Base-by-base conservation (phyloP, 2,888 invertebrate species). In the Adelognathus sp. region DNA sequence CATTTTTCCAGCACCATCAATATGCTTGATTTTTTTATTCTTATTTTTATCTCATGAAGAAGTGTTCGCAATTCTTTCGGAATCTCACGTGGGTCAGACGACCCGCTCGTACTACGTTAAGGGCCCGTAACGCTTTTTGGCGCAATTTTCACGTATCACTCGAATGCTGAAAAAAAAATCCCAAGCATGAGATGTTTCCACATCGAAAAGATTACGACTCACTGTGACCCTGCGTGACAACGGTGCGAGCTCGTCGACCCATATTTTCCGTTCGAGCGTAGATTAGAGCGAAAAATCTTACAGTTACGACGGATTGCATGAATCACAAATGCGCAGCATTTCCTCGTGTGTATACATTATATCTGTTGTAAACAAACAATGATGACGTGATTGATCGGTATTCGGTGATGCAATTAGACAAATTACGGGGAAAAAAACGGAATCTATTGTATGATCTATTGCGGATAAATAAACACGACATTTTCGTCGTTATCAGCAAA, bases 291-390 rank as follows among this genome's bases (percentile, higher is more conserved):
- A n/a, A 52, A n/a, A 11, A 14, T 24, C 14, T 18, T 18, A 21
- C 33, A 56, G 33, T 56, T 56, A 11, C 29, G n/a, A 52, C 5
- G n/a, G 4, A 16, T 6, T 29, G 24, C 9, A 50, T 29, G 67
- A 39, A 16, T 67, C 41, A 54, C 54, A 41, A 54, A 39, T 54
- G 66, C 66, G 66, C 66, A 52, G 39, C 54, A 39, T 66, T 66
- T 16, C 18, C 66, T 18, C 33, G 16, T 54, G 50, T 36, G 14
- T 27, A 11, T 31, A 11, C 27, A 44, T n/a, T n/a, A n/a, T n/a
- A 39, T 44, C 6, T 5, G 21, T 16, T 21, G 29, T 52, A 66
- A 66, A 52, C 54, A 66, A 66, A 52, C 64, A 29, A 9, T 24
- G 31, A 31, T 69, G 56, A 56, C 41, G 56, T 56, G 31, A 41